These are phyloP conservation scores for Apamea sordens DNA, from an alignment of 2,888 invertebrate genomes.

Conservation along the genomic window DNA sequence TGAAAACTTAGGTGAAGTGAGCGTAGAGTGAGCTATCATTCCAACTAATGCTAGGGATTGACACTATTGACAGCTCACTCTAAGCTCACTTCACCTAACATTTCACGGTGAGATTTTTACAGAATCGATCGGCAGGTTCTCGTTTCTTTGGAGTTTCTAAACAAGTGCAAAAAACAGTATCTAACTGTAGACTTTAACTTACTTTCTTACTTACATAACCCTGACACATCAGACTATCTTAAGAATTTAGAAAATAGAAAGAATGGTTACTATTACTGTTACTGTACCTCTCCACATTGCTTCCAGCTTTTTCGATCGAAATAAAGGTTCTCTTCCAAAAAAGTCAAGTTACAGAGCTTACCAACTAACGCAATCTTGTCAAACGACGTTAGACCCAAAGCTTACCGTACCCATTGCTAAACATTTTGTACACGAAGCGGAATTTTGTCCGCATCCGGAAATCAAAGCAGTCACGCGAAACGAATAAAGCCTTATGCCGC, in stretches of 20 bases:
- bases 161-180: background rate
- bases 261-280: background rate
- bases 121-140: too few relatives aligned
- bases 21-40: too few relatives aligned
- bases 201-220: background rate
- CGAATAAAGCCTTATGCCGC: slow-evolving; percentile 21
- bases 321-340: background rate
- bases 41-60: too few relatives aligned
- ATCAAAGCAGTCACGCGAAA: slow-evolving; percentile 32
- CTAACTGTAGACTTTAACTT: background rate
- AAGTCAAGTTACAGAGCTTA: background rate
- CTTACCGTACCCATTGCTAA: background rate
- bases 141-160: background rate
- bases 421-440: slow-evolving; percentile 26
- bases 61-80: too few relatives aligned
- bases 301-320: background rate
- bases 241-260: too few relatives aligned
- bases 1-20: too few relatives aligned
- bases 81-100: too few relatives aligned
- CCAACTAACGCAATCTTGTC: background rate
- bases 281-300: background rate
- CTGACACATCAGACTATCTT: background rate
- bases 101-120: too few relatives aligned
- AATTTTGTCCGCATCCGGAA: slow-evolving; percentile 36
- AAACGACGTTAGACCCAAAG: background rate